These are phyloP conservation scores for Caenorhabditis sp. DNA, from an alignment of 2,888 invertebrate genomes.

Conservation along the genomic window DNA sequence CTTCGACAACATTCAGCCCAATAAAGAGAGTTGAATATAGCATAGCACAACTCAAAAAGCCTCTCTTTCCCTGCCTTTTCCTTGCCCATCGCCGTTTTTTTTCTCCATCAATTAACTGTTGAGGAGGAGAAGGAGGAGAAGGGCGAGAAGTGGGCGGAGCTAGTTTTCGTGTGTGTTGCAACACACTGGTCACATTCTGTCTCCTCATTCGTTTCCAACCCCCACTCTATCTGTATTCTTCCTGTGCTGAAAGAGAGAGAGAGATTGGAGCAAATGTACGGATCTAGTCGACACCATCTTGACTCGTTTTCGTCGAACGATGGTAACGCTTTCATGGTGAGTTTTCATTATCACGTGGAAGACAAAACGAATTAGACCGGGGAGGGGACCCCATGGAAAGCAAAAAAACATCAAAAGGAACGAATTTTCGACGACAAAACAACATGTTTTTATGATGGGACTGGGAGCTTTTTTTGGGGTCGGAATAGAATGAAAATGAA, in stretches of 20 bases:
- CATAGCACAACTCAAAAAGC: conserved; percentile 7
- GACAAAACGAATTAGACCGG: conserved; percentile 4
- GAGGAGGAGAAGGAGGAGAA: conserved; percentile 10
- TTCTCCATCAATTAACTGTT: conserved; percentile 54
- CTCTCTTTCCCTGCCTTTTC: too few relatives aligned
- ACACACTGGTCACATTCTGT: conserved; percentile 17
- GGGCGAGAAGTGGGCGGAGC: conserved; percentile 48
- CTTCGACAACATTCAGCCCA: neutral
- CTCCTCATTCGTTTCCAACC: neutral
- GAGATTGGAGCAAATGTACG: conserved; percentile 41
- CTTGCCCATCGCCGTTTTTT: conserved; percentile 8
- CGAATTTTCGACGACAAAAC: conserved; percentile 10
- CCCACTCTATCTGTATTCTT: neutral
- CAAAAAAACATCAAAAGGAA: conserved; percentile 13
- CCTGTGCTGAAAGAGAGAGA: too few relatives aligned
- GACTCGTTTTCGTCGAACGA: conserved; percentile 57
- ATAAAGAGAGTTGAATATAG: neutral
- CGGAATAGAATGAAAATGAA: neutral
- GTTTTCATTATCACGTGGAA: conserved; percentile 25
- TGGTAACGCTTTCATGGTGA: conserved; percentile 46
- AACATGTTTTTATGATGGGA: conserved; percentile 5
- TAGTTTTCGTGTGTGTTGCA: conserved; percentile 21
- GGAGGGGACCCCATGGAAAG: neutral
- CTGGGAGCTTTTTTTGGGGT: neutral
- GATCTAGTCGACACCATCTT: conserved; percentile 61